A percentile compares a stretch with the other conserved stretches of the same genome.
These are phyloP conservation scores for Premnoplex brunnescens DNA, from an alignment of 2,797 vertebrate genomes.

Conservation along the genomic window DNA sequence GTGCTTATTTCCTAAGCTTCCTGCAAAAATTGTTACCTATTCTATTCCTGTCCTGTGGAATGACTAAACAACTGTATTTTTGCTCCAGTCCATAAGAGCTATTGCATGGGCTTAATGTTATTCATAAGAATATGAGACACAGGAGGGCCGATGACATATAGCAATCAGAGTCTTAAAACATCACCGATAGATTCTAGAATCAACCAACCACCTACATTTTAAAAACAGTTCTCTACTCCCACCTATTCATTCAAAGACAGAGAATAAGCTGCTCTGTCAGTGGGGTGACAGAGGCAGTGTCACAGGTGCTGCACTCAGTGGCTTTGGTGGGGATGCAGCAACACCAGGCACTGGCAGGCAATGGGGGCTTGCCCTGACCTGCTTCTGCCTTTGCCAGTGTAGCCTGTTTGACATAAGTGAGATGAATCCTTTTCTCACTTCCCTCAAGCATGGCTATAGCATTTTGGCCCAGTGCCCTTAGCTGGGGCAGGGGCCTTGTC, in stretches of 20 bases:
- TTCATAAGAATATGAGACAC: not conserved
- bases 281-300: not conserved
- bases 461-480: not conserved
- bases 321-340: not conserved
- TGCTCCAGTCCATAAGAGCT: not conserved
- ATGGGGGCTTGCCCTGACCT: not conserved
- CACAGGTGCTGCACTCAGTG: rapidly evolving
- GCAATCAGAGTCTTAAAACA: not conserved
- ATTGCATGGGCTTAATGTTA: not conserved
- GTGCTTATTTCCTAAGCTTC: not conserved
- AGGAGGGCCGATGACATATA: not conserved
- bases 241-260: not conserved
- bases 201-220: not conserved
- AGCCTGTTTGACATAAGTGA: rapidly evolving
- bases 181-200: not conserved
- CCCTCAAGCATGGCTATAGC: not conserved
- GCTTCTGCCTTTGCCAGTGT: not conserved
- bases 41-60: not conserved
- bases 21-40: not conserved
- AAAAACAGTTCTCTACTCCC: not conserved
- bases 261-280: not conserved
- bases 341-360: rapidly evolving
- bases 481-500: not conserved
- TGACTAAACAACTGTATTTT: not conserved
- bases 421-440: not conserved